These are phyloP conservation scores for Myotis findleyi DNA, from an alignment of 2,797 vertebrate genomes.

Conservation along the genomic window DNA sequence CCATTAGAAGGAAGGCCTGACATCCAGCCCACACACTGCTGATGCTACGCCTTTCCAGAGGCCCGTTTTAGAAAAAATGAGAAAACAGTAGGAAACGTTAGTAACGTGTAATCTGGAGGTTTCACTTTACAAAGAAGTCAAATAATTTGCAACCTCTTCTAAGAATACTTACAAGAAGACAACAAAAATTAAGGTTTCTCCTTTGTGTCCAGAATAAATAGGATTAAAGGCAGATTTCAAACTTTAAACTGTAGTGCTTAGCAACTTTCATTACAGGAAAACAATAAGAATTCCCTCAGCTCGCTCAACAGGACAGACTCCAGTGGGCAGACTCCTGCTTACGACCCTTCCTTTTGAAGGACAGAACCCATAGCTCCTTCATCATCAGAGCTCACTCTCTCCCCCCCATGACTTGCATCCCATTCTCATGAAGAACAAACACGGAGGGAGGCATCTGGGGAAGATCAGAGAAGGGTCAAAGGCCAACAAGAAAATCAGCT, in stretches of 20 bases:
- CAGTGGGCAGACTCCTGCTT: not conserved
- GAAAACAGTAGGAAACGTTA: not conserved
- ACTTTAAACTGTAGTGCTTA: not conserved
- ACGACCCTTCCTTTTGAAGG: not conserved
- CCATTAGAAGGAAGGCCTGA: not conserved
- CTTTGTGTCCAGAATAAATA: not conserved
- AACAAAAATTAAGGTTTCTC: not conserved
- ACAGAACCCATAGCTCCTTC: not conserved
- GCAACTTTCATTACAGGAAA: not conserved
- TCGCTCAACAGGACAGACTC: rapidly evolving
- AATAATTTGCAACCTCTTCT: not conserved
- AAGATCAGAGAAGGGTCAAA: not conserved
- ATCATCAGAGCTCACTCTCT: not conserved
- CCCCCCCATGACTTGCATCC: not conserved
- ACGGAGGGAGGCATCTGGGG: not conserved
- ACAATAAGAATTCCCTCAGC: not conserved
- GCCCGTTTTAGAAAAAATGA: not conserved
- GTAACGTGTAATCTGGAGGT: not conserved
- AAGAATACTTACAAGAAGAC: not conserved
- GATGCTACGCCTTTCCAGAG: too few relatives aligned
- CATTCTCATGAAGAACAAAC: not conserved
- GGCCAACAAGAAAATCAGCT: not conserved
- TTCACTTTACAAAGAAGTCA: not conserved
- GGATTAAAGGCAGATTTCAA: not conserved
- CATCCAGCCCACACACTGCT: not conserved